Percentiles rank a stretch among this genome's conserved stretches.
These are phyloP conservation scores for Sciurus carolinensis DNA, from an alignment of 2,797 vertebrate genomes.

Conservation along the genomic window DNA sequence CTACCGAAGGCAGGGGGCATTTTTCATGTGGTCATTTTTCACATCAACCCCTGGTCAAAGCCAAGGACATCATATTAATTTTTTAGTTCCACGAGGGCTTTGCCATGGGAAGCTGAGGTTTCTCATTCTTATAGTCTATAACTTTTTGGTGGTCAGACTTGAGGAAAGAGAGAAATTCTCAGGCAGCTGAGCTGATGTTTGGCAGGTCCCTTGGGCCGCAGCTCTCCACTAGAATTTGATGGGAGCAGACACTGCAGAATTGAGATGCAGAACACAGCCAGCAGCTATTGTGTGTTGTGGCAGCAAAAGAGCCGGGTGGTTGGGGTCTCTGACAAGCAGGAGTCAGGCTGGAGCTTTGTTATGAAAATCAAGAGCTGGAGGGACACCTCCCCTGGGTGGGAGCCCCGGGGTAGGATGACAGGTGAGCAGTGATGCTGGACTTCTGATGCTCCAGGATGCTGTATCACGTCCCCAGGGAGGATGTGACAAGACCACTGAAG, in stretches of 20 bases:
- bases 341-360: slow-evolving; percentile 59
- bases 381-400: neutral
- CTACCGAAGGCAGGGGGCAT: neutral
- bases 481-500: slow-evolving; percentile 60
- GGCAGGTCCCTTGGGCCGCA: neutral
- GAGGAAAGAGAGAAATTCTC: neutral
- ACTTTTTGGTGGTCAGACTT: neutral
- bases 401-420: neutral
- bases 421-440: slow-evolving; percentile 6
- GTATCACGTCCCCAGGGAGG: neutral
- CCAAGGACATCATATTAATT: neutral
- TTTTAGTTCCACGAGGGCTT: neutral
- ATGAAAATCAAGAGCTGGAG: slow-evolving; percentile 18
- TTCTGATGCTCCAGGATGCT: slow-evolving; percentile 13
- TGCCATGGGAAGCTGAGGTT: neutral
- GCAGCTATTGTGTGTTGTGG: neutral
- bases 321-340: slow-evolving; percentile 52
- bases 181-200: neutral
- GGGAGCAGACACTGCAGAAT: neutral
- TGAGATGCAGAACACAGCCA: slow-evolving; percentile 62
- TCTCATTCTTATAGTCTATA: neutral
- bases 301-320: neutral
- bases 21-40: neutral
- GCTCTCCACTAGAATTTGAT: slow-evolving; percentile 47
- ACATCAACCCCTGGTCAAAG: neutral